A percentile compares a stretch with the other conserved stretches of the same genome.
phyloP scores from a whole-genome alignment of 2,797 vertebrate species.

The Micrastur ruficollis region DNA sequence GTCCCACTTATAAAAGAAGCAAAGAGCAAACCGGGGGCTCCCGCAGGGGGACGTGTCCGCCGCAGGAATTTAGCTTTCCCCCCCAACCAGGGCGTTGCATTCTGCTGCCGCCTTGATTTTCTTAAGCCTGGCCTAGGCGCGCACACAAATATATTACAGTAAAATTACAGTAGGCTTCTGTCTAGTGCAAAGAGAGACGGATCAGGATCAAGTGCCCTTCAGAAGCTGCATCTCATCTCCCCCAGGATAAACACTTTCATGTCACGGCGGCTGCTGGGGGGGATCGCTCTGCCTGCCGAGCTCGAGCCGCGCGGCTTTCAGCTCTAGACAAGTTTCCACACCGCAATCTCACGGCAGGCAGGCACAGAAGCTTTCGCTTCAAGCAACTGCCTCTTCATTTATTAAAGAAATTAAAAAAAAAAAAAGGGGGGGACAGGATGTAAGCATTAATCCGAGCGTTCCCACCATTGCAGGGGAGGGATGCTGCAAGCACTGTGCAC shows the following conservation, averaged over 20 bases:
- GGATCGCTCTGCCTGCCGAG: background rate
- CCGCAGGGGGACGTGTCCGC: background rate
- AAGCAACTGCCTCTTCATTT: background rate
- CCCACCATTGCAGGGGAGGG: background rate
- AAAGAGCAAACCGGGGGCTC: background rate
- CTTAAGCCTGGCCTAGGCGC: background rate
- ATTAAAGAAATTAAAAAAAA: background rate
- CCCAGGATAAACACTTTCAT: slow-evolving; percentile 21
- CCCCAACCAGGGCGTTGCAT: background rate
- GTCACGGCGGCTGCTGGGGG: background rate
- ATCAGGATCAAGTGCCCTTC: slow-evolving; percentile 23
- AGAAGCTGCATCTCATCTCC: slow-evolving; percentile 11
- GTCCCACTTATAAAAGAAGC: background rate
- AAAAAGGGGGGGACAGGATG: accelerated
- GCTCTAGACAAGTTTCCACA: background rate
- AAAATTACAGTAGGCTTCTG: background rate
- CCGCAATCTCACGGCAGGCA: background rate
- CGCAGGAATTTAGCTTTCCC: background rate
- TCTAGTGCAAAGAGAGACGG: background rate
- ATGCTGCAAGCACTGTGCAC: accelerated
- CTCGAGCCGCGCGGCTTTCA: background rate
- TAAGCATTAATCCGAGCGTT: background rate
- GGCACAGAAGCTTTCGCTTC: background rate
- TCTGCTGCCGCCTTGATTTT: background rate
- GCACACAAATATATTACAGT: background rate